Conservation (phyloP, 2,113 vertebrate genomes). For the Cariama cristata region DNA sequence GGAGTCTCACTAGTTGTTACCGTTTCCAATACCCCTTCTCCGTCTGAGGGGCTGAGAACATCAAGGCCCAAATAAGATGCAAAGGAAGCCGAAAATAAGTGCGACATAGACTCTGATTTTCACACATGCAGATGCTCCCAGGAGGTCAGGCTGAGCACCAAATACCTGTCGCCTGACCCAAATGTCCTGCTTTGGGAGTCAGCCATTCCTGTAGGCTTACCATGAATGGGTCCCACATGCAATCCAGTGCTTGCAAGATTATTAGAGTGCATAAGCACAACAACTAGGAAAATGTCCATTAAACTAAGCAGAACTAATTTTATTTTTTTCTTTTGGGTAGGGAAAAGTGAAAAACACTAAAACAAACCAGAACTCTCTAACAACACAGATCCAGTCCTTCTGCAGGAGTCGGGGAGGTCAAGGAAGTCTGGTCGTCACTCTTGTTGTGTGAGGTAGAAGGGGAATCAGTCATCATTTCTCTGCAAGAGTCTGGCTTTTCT, state of each 20-base stretch:
- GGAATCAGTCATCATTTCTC: not conserved
- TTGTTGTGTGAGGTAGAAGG: not conserved
- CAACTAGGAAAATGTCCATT: not conserved
- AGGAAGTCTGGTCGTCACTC: not conserved
- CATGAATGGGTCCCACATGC: too few relatives aligned
- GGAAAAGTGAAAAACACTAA: not conserved
- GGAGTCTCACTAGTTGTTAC: not conserved
- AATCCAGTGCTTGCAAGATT: not conserved
- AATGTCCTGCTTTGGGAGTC: not conserved
- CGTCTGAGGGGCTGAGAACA: not conserved
- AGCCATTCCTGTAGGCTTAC: not conserved
- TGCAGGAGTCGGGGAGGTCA: not conserved
- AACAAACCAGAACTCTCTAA: not conserved
- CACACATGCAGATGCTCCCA: accelerated
- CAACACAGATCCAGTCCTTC: not conserved
- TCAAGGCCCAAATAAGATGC: not conserved
- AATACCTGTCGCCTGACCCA: not conserved
- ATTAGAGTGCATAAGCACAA: not conserved
- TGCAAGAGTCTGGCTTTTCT: not conserved
- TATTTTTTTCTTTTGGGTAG: not conserved
- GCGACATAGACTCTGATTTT: not conserved
- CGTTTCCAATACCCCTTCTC: accelerated
- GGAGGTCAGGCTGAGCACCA: not conserved
- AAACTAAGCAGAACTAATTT: not conserved
- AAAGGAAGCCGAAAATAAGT: not conserved